These are phyloP conservation scores for Drosophila gunungcola DNA, from an alignment of 1,140 invertebrate genomes.

Conservation along the genomic window DNA sequence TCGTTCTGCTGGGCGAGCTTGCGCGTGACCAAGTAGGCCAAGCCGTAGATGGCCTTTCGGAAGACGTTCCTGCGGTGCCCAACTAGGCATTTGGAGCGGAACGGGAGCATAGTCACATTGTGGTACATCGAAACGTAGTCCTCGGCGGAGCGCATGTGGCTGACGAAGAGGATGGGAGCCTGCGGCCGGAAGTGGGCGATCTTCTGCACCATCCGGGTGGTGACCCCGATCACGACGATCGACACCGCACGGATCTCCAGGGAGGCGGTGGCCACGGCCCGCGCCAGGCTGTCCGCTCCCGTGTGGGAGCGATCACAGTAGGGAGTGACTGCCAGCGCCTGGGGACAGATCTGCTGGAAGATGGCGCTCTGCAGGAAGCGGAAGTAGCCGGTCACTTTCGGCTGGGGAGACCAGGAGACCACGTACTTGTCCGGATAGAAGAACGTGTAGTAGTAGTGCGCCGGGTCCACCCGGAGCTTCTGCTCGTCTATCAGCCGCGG, in stretches of 20 bases:
- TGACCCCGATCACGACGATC: constrained; percentile 66
- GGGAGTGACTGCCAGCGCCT: constrained; percentile 38
- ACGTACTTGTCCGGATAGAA: constrained; percentile 78
- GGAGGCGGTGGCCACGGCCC: constrained; percentile 55
- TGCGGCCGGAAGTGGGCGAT: constrained; percentile 71
- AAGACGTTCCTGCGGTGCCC: constrained; percentile 41
- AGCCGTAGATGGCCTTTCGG: constrained; percentile 49
- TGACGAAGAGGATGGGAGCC: constrained; percentile 66
- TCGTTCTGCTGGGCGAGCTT: constrained; percentile 44
- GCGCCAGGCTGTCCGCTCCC: constrained; percentile 69
- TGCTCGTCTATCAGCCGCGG: constrained; percentile 43
- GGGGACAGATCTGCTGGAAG: constrained; percentile 50
- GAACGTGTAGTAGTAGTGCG: constrained; percentile 62
- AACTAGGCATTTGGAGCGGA: constrained; percentile 13
- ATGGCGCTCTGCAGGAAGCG: constrained; percentile 57
- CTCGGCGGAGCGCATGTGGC: constrained; percentile 67
- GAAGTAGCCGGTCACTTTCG: constrained; percentile 35
- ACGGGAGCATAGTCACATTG: constrained; percentile 71
- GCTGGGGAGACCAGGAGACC: constrained; percentile 20
- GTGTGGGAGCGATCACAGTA: constrained; percentile 69
- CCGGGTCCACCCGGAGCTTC: constrained; percentile 56
- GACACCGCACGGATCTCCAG: constrained; percentile 60
- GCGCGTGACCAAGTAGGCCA: constrained; percentile 57
- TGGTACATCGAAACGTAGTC: constrained; percentile 67
- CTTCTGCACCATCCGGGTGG: constrained; percentile 75